Percentiles rank a stretch among this genome's conserved stretches.
Evolutionary conservation across 2,888 invertebrate genomes (phyloP).

Genomic region (Lycocerus yunnanus): DNA sequence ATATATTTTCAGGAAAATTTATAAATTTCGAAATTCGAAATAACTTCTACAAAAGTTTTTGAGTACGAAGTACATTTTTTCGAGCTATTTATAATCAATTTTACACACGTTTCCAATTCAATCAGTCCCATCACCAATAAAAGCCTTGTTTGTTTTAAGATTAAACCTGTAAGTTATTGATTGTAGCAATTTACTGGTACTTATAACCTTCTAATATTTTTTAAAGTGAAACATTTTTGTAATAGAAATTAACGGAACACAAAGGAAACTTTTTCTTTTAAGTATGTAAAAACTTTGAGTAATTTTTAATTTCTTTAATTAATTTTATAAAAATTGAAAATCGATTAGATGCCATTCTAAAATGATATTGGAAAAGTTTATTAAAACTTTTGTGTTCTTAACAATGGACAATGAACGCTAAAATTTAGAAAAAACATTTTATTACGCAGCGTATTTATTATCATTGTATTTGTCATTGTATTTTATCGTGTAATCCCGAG

Average conservation of each 20-base stretch:
- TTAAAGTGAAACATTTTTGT: neutral
- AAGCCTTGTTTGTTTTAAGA: neutral
- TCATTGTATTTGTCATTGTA: neutral
- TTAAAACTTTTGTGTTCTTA: too few species aligned
- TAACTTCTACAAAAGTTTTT: neutral
- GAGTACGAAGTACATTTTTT: neutral
- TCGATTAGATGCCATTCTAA: too few species aligned
- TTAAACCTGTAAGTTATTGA: neutral
- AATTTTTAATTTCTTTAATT: too few species aligned
- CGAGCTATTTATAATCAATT: neutral
- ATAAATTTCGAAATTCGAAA: neutral
- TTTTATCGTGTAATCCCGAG: neutral
- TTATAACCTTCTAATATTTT: neutral
- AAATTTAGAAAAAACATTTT: too few species aligned
- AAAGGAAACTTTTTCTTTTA: too few species aligned
- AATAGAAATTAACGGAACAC: too few species aligned
- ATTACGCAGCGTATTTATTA: too few species aligned
- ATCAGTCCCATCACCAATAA: neutral
- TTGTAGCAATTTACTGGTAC: neutral
- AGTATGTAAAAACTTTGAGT: too few species aligned
- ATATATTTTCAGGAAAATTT: neutral
- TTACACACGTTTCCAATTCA: neutral
- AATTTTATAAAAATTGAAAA: too few species aligned
- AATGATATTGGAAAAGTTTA: too few species aligned
- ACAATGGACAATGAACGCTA: too few species aligned